These are phyloP conservation scores for Meandrusa payeni DNA, from an alignment of 2,888 invertebrate genomes.

Conservation along the genomic window DNA sequence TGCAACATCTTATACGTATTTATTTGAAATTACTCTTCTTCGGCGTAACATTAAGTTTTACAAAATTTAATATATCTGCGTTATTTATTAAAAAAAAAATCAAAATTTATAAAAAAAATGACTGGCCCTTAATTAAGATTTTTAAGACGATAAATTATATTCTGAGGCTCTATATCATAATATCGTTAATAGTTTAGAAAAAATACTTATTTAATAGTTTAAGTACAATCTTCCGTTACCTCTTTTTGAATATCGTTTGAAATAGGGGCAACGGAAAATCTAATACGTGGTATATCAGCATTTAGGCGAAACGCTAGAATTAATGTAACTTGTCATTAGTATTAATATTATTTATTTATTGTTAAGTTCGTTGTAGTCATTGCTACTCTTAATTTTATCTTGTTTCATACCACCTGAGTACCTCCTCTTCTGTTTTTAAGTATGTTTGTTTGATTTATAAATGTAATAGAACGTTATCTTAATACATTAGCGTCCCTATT, in stretches of 20 bases:
- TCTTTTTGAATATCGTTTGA: slow-evolving; percentile 63
- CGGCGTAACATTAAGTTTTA: too few species aligned
- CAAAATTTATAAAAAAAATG: too few species aligned
- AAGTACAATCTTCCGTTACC: slow-evolving; percentile 79
- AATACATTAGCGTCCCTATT: not conserved
- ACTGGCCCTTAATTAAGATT: too few species aligned
- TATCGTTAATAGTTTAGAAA: slow-evolving; percentile 5
- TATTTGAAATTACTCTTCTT: too few species aligned
- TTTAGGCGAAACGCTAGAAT: slow-evolving; percentile 74
- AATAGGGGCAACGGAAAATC: slow-evolving; percentile 77
- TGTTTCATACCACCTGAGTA: slow-evolving; percentile 75
- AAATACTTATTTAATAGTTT: slow-evolving; percentile 33
- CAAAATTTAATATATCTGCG: too few species aligned
- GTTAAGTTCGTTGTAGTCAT: slow-evolving; percentile 65
- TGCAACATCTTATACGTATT: too few species aligned
- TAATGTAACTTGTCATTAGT: slow-evolving; percentile 80
- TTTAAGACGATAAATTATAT: too few species aligned
- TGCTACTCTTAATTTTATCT: slow-evolving; percentile 65
- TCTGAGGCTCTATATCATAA: too few species aligned
- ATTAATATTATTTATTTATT: slow-evolving; percentile 78
- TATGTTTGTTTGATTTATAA: slow-evolving; percentile 43
- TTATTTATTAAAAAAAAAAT: too few species aligned
- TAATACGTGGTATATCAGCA: slow-evolving; percentile 58
- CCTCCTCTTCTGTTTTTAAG: slow-evolving; percentile 63
- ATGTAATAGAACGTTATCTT: slow-evolving; percentile 44